These are phyloP conservation scores for Ammodytes marinus DNA, from an alignment of 2,113 vertebrate genomes.

Conservation along the genomic window DNA sequence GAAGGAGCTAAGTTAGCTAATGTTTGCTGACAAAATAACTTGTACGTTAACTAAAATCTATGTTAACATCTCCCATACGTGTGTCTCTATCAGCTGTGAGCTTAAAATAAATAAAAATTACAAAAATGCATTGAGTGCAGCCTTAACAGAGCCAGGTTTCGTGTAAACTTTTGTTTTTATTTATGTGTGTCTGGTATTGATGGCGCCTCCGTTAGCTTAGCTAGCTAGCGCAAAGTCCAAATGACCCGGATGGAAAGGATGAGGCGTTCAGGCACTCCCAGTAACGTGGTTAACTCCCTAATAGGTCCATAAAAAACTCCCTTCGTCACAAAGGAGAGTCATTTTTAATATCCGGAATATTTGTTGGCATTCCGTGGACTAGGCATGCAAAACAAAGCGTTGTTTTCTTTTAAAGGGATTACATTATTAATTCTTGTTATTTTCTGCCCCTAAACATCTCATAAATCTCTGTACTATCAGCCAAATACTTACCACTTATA, in stretches of 20 bases:
- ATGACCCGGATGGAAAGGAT: conserved; percentile 56
- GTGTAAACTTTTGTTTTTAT: conserved; percentile 19
- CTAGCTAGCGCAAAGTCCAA: not conserved
- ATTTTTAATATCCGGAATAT: not conserved
- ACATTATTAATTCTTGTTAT: not conserved
- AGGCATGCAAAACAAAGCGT: not conserved
- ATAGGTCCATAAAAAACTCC: not conserved
- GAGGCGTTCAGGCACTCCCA: conserved; percentile 31
- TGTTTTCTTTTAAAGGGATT: not conserved
- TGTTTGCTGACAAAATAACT: conserved; percentile 12
- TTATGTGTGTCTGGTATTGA: not conserved
- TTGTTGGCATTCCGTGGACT: not conserved
- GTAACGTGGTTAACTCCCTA: not conserved
- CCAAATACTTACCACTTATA: too few species aligned
- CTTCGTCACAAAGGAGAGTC: not conserved
- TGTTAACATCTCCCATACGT: not conserved
- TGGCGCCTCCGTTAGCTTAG: not conserved
- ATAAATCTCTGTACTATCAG: not conserved
- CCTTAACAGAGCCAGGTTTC: not conserved
- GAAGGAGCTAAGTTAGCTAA: conserved; percentile 12
- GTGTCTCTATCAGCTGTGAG: too few species aligned
- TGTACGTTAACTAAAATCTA: not conserved
- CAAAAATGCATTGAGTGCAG: not conserved
- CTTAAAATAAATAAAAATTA: not conserved
- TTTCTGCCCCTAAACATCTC: not conserved